Evolutionary conservation across 2,797 vertebrate genomes (phyloP).

Genomic region (Phyllotis vaccarum): DNA sequence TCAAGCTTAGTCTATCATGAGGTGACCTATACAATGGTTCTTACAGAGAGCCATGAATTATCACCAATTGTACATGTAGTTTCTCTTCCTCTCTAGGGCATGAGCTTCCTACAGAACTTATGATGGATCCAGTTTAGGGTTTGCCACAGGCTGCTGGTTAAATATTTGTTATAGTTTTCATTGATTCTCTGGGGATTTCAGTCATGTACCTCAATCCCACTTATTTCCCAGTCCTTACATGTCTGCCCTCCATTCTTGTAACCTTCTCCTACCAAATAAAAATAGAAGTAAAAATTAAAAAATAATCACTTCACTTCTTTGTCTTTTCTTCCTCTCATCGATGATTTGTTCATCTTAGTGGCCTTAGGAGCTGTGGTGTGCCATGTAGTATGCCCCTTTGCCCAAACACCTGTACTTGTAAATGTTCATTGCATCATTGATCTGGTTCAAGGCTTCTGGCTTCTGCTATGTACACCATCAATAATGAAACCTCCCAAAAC

Average conservation of each 20-base stretch:
- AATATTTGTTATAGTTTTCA: neutral
- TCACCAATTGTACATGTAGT: neutral
- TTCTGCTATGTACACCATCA: neutral
- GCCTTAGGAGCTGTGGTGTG: neutral
- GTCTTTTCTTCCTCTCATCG: neutral
- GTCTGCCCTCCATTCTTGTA: neutral
- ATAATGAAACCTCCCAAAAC: neutral
- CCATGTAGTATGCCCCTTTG: neutral
- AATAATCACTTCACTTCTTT: neutral
- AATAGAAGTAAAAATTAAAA: neutral
- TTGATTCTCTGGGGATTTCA: neutral
- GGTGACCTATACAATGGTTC: neutral
- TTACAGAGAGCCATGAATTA: neutral
- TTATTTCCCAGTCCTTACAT: neutral
- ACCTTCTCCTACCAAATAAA: neutral
- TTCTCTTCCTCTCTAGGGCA: neutral
- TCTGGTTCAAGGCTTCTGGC: neutral
- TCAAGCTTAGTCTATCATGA: neutral
- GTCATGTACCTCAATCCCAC: neutral
- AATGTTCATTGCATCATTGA: neutral
- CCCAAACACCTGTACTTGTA: neutral
- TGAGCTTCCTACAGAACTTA: neutral
- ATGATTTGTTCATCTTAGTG: neutral
- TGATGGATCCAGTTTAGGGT: neutral
- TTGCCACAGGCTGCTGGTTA: neutral